A percentile compares a stretch with the other conserved stretches of the same genome.
These are phyloP conservation scores for Ptilodon capucinus DNA, from an alignment of 2,888 invertebrate species.

Conservation along the genomic window DNA sequence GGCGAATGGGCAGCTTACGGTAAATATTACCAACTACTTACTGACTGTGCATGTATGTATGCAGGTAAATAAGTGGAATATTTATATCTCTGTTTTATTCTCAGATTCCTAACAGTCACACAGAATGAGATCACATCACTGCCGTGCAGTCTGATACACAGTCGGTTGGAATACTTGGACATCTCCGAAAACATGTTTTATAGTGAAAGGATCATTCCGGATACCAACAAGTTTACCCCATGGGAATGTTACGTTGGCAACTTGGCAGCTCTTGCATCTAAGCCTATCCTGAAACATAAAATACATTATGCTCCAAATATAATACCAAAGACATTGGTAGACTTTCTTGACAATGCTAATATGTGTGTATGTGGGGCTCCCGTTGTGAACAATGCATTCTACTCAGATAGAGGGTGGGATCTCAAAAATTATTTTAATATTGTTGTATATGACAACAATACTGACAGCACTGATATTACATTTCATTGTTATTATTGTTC, in stretches of 20 bases:
- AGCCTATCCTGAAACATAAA: constrained; percentile 76
- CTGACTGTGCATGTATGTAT: neutral
- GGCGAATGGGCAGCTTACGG: constrained; percentile 81
- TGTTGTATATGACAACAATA: constrained; percentile 60
- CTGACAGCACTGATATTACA: constrained; percentile 57
- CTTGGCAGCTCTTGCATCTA: constrained; percentile 81
- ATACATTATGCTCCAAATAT: constrained; percentile 79
- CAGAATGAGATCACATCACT: constrained; percentile 78
- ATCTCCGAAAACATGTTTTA: constrained; percentile 82
- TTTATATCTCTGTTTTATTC: constrained; percentile 31
- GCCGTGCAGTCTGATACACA: constrained; percentile 84
- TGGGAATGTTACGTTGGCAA: constrained; percentile 73
- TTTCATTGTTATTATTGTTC: constrained; percentile 86
- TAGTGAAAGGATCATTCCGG: constrained; percentile 22
- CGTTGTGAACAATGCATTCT: constrained; percentile 56
- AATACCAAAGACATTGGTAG: constrained; percentile 83
- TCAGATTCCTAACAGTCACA: constrained; percentile 79
- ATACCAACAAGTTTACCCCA: constrained; percentile 27
- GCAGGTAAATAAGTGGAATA: too few species aligned
- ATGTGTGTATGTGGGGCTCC: constrained; percentile 85
- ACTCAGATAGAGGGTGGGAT: constrained; percentile 56
- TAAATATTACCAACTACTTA: constrained; percentile 24
- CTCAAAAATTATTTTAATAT: constrained; percentile 64
- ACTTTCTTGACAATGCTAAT: constrained; percentile 83
- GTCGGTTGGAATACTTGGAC: constrained; percentile 80